A percentile compares a stretch with the other conserved stretches of the same genome.
These are phyloP conservation scores for Argyresthia goedartella DNA, from an alignment of 2,888 invertebrate species.

Conservation along the genomic window DNA sequence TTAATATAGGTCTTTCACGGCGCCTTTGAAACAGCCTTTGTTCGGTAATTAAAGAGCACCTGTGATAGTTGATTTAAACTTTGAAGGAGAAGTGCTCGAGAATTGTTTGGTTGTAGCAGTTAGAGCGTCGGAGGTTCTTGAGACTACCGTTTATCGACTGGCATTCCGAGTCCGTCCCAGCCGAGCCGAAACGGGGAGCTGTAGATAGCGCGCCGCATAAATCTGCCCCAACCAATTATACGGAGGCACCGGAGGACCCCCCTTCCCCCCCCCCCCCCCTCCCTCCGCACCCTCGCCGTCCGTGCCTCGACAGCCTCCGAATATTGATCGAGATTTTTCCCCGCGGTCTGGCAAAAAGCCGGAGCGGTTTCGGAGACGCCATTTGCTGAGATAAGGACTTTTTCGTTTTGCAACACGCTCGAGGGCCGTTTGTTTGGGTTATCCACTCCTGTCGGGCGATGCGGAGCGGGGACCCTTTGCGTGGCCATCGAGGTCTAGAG, in stretches of 20 bases:
- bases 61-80: conserved; percentile 5
- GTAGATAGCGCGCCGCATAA: conserved; percentile 40
- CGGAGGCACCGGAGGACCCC: conserved; percentile 21
- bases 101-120: background rate
- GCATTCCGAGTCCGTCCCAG: conserved; percentile 23
- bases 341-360: conserved; percentile 28
- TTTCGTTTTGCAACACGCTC: conserved; percentile 31
- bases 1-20: conserved; percentile 47
- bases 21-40: conserved; percentile 34
- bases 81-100: background rate
- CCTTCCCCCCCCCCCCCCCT: conserved; percentile 26
- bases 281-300: conserved; percentile 9
- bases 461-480: background rate
- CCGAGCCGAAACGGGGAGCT: conserved; percentile 6
- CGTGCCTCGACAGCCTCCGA: conserved; percentile 24
- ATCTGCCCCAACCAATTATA: conserved; percentile 54
- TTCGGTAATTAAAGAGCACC: conserved; percentile 29
- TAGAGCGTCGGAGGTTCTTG: background rate
- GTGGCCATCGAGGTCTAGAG: too few species aligned
- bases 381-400: conserved; percentile 46
- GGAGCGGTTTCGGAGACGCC: conserved; percentile 30
- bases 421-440: conserved; percentile 9
- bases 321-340: conserved; percentile 62
- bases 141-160: conserved; percentile 9
- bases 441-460: conserved; percentile 7